phyloP scores from a whole-genome alignment of 2,888 invertebrate genomes.

The Saturnia pavonia region DNA sequence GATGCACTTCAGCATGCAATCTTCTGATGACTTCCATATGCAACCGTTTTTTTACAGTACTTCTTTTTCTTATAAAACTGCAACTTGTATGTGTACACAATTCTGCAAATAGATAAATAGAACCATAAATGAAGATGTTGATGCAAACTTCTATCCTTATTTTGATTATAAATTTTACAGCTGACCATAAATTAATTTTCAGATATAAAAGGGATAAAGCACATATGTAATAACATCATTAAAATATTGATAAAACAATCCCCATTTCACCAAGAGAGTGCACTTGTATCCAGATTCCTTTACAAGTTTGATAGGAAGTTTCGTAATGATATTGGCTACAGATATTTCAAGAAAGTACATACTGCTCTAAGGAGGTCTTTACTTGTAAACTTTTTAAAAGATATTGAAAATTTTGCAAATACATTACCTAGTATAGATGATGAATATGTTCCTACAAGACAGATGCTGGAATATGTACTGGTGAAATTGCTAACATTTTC shows the following conservation, averaged over 20 bases:
- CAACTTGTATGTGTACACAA: too few relatives aligned
- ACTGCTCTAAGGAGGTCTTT: conserved; percentile 77
- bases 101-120: too few relatives aligned
- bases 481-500: conserved; percentile 79
- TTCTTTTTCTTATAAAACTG: too few relatives aligned
- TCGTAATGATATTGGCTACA: conserved; percentile 80
- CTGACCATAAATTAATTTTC: conserved; percentile 32
- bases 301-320: conserved; percentile 83
- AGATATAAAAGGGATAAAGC: conserved; percentile 55
- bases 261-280: conserved; percentile 78
- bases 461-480: conserved; percentile 82
- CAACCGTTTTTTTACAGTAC: too few relatives aligned
- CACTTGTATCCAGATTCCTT: conserved; percentile 78
- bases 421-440: conserved; percentile 56
- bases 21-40: too few relatives aligned
- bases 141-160: too few relatives aligned
- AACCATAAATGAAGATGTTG: too few relatives aligned
- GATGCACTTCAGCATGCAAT: too few relatives aligned
- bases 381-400: conserved; percentile 67
- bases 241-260: conserved; percentile 66
- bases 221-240: conserved; percentile 50
- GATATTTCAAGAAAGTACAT: conserved; percentile 78
- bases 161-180: background rate
- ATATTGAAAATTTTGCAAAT: conserved; percentile 58
- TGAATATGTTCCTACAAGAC: conserved; percentile 77